Conservation (phyloP, 2,797 vertebrate genomes). For the Geotrypetes seraphini region DNA sequence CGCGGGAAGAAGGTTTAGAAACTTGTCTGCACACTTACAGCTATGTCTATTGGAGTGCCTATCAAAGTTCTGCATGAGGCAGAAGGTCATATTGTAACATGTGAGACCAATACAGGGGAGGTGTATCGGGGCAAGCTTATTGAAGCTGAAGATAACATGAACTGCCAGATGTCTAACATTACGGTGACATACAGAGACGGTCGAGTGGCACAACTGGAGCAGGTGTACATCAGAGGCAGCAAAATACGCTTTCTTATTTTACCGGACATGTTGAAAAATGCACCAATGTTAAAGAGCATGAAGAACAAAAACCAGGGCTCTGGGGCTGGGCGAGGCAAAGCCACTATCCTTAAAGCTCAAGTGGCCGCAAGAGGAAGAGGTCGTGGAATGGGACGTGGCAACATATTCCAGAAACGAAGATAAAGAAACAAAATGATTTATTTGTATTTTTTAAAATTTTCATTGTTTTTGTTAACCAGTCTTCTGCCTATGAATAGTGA, state of each 20-base stretch:
- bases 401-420: constrained; percentile 97
- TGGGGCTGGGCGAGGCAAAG: constrained; percentile 89
- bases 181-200: constrained; percentile 94
- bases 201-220: constrained; percentile 88
- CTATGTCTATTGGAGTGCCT: constrained; percentile 92
- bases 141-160: constrained; percentile 97
- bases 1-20: not conserved
- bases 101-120: constrained; percentile 94
- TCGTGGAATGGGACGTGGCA: constrained; percentile 89
- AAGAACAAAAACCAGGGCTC: constrained; percentile 97
- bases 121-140: constrained; percentile 94
- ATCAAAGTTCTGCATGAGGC: constrained; percentile 97
- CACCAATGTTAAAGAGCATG: constrained; percentile 97
- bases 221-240: constrained; percentile 95
- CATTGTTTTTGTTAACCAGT: not conserved
- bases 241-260: constrained; percentile 95
- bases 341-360: constrained; percentile 96
- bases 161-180: constrained; percentile 96
- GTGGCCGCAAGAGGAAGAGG: constrained; percentile 93
- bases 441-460: constrained; percentile 8
- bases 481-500: not conserved
- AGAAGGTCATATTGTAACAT: constrained; percentile 94
- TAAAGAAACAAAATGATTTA: constrained; percentile 54
- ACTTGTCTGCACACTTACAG: constrained; percentile 5
- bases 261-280: constrained; percentile 96